Evolutionary conservation across 92 coral and sea anemone genomes (phyloP), one percentile per base, ranked within the genome.

Genomic region (Scolanthus callimorphus): DNA sequence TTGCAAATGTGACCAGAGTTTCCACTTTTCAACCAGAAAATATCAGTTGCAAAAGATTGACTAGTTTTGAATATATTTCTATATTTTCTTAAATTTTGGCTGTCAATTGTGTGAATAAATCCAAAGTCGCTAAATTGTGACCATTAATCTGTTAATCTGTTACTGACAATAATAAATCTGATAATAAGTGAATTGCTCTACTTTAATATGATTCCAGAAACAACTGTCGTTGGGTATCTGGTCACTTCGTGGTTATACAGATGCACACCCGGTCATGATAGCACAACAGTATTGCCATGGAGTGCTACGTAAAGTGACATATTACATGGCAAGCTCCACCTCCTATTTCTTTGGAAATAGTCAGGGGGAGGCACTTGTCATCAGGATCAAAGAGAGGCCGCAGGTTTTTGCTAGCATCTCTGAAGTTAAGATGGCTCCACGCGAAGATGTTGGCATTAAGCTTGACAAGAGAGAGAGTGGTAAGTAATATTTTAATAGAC

Each of bases 231-330:
- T 15, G 1, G 70, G 71, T 28, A 21, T 43, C n/a, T 56, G 67
- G 74, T 54, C 76, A 3, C 10, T 47, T 20, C 71, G 55, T 0
- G 63, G 69, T 25, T 78, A 78, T 45, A 55, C 69, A 24, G 49
- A 72, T 25, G 61, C 86, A 2, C 79, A 76, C 53, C 97, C 97
- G 26, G 80, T 91, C 3, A 51, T 91, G 44, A 68, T 83, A 39
- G 80, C 88, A 17, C 74, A 70, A 30, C 78, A 79, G 21, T 91
- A 91, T 69, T 89, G 97, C 57, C 89, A 73, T 65, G 97, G 96
- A 21, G 65, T 91, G 69, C 62, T 88, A 70, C 62, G 82, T 60
- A 74, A 72, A 0, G 83, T 88, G 10, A 82, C 95, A 0, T 94
- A 94, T 47, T 94, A 80, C 47, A 75, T 84, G 63, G 77, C 70